Evolutionary conservation across 2,113 vertebrate genomes (phyloP), one percentile per base, ranked within the genome.

Genomic region (Siniperca knerii): DNA sequence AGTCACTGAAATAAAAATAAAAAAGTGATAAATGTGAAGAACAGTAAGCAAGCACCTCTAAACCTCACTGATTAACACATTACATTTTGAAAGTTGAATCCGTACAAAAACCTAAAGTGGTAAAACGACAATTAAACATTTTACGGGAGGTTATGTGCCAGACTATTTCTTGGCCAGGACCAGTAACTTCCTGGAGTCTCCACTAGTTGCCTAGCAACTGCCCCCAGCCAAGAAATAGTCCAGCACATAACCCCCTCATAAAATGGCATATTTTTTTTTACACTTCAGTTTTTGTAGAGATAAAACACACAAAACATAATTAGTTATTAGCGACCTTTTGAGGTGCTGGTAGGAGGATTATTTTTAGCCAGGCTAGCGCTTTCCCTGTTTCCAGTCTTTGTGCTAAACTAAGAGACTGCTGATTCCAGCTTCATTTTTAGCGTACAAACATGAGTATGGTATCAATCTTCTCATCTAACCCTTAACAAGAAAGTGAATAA

Each of bases 11-110:
- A 29, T 29, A 2, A 29, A 29, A 29, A 29, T 29, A 29, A 29
- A 79, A 83, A 79, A 75, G 54, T 15, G 46, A 77, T 62, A 37
- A 66, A 82, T 60, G 78, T 37, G 7, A 33, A 66, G 79, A 29
- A 71, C 20, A 68, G 50, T 35, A 52, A 55, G 48, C n/a, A 67
- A 16, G 40, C 42, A 48, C 42, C 12, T 68, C 44, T 33, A 21
- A 29, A 62, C 11, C 42, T 66, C 46, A 40, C 20, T 13, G 35
- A 77, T 74, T 20, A 74, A 25, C 54, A 55, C 16, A 11, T 4
- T 12, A 21, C 23, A n/a, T 10, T 64, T 52, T 6, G 0, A 25
- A 2, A 58, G 40, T 12, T 50, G 18, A 70, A n/a, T 15, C 33
- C 1, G 0, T 6, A n/a, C 3, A 55, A 57, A 57, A 73, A 33